Evolutionary conservation across 2,113 vertebrate species (phyloP), one percentile per base, ranked within the genome.

Genomic region (Lepus americanus): DNA sequence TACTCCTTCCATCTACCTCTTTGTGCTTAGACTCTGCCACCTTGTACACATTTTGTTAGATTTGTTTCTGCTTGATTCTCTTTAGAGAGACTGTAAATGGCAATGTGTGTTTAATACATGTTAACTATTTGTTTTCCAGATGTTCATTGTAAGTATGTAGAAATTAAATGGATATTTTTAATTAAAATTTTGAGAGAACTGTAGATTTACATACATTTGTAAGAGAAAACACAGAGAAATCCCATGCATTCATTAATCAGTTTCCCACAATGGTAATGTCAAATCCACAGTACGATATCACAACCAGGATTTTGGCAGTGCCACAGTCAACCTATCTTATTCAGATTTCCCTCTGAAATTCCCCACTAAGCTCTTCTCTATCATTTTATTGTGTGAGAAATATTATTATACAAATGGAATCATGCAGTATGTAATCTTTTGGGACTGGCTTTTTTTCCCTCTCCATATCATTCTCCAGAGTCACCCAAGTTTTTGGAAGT

Each of bases 201-300:
- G 13, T 74, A 74, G 44, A 69, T 90, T 89, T 59, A 80, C 23
- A 12, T 93, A 25, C 8, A 55, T 10, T 39, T 86, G 20, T 79
- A 51, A 51, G 87, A 89, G 59, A 95, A 95, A 86, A 69, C 33
- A 78, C 16, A 77, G 16, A 72, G n/a, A 64, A 29, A 51, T 59
- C 27, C 33, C 19, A 61, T 12, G 3, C 67, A 86, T 27, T 3
- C 55, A 90, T 92, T 74, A 67, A 22, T 5, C 44, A 67, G 33
- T 89, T 74, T 76, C 25, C 36, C 39, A 66, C 27, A 84, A 61
- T 31, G 55, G 11, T 33, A n/a, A 53, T 49, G 39, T 74, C 80
- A 86, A 95, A 95, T 80, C 29, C 92, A 61, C 7, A 31, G 5
- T 79, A 72, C 27, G 13, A 20, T 73, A 74, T 67, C 23, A 85